Base-by-base conservation (phyloP, 2,888 invertebrate genomes). In the Tachystola acroxantha region DNA sequence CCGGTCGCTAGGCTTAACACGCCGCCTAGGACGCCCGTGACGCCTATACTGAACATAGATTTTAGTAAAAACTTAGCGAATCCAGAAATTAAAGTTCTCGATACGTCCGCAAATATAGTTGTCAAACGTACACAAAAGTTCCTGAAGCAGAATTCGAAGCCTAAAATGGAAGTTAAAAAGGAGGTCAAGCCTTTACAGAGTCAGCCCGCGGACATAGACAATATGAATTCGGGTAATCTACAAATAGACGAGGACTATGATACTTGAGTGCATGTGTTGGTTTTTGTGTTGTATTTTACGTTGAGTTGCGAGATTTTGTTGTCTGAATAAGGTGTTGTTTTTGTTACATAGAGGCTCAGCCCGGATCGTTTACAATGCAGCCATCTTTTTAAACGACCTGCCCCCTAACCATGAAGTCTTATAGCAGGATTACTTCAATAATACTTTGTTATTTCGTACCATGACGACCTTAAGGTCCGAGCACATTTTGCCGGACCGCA, bases 211-310 rank as follows among this genome's bases (percentile, higher is more conserved):
- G 70, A 77, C 37, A 64, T 82, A 42, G 84, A 84, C 43, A 60
- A 67, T 54, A 61, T 82, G 38, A 80, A 78, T 52, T 74, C 81
- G 32, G 81, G 80, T 5, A 76, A 84, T 44, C 55, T 86, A 49
- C 80, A 87, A 50, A 81, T 87, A 32, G 88, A 88, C 36, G 88
- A 88, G 60, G 88, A 88, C 70, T 88, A 88, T 54, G 88, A 88
- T 78, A 85, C 86, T 70, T 88, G 82, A 88, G 57, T 75, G 48
- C 7, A 10, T 34, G 19, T 12, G 28, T 16, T 6, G 7, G 27
- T 27, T 27, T 27, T 27, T 27, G 24, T n/a, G 24, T 24, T 24
- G 7, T 24, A 11, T 25, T 25, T 25, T n/a, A 2, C 3, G 10
- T 27, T 2, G 5, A 11, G 2, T 27, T 7, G 27, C n/a, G 27